Evolutionary conservation across 2,797 vertebrate species (phyloP).

Genomic region (Pelochelys cantorii): DNA sequence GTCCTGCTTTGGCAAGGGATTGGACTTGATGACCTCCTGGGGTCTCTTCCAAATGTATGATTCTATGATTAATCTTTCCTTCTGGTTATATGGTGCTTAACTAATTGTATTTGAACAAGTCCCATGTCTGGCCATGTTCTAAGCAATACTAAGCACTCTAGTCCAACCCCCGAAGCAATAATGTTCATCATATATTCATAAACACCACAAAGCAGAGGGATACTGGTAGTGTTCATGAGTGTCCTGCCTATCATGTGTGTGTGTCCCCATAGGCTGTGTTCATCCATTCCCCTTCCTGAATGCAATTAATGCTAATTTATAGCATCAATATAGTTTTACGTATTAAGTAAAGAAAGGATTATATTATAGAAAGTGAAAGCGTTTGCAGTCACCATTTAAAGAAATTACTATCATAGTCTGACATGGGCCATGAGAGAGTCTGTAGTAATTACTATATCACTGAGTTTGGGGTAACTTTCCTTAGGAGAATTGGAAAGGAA

Average conservation of each 20-base stretch:
- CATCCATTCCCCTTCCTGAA: rapidly evolving
- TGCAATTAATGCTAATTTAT: neutral
- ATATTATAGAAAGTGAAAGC: neutral
- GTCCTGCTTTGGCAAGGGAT: too few species aligned
- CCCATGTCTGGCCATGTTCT: neutral
- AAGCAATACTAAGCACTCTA: neutral
- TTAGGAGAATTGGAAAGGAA: neutral
- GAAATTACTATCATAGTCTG: neutral
- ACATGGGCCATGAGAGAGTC: neutral
- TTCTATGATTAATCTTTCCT: neutral
- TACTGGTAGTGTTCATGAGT: neutral
- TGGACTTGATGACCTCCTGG: too few species aligned
- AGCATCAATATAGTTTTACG: neutral
- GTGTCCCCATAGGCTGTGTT: neutral
- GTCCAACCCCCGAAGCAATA: neutral
- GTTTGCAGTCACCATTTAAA: neutral
- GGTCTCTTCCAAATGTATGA: neutral
- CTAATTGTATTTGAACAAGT: neutral
- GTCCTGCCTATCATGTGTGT: neutral
- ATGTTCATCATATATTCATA: neutral
- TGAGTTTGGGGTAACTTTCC: neutral
- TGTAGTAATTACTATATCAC: neutral
- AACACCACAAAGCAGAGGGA: neutral
- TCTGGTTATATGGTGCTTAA: neutral
- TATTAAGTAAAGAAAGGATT: neutral